phyloP scores from a whole-genome alignment of 2,797 vertebrate genomes.

The Poecilia wingei region DNA sequence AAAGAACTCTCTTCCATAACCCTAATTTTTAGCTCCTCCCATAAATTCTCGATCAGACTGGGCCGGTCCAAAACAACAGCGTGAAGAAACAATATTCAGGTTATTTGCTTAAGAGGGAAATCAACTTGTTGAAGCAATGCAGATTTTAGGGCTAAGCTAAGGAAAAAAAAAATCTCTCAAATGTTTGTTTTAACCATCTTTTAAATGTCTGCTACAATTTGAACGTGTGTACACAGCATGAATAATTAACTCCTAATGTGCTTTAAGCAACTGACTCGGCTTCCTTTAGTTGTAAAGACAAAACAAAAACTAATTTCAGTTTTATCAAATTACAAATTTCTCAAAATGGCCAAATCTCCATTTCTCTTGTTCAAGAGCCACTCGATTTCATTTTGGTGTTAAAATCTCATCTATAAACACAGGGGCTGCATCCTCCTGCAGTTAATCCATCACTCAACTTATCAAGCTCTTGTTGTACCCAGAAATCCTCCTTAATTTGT shows the following conservation, averaged over 20 bases:
- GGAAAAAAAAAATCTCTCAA: not conserved
- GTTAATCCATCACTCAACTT: conserved; percentile 29
- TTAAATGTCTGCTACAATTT: not conserved
- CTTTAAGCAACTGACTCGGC: not conserved
- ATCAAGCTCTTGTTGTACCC: conserved; percentile 71
- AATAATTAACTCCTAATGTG: not conserved
- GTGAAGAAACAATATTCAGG: too few species aligned
- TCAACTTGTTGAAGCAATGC: not conserved
- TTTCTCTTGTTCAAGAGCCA: not conserved
- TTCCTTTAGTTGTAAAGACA: not conserved
- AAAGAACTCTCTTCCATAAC: not conserved
- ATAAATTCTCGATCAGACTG: not conserved
- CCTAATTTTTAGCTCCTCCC: not conserved
- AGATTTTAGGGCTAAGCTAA: not conserved
- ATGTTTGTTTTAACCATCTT: not conserved
- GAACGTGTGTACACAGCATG: not conserved
- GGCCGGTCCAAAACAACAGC: too few species aligned
- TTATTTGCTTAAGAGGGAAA: not conserved
- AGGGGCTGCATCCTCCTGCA: conserved; percentile 71
- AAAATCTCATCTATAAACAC: conserved; percentile 2
- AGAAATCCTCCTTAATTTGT: conserved; percentile 40
- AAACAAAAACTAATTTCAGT: not conserved
- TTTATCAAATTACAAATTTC: conserved; percentile 2
- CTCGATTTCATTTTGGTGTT: not conserved
- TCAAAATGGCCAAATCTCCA: not conserved